phyloP scores from a whole-genome alignment of 2,797 vertebrate species.

The Myotis vivesi region DNA sequence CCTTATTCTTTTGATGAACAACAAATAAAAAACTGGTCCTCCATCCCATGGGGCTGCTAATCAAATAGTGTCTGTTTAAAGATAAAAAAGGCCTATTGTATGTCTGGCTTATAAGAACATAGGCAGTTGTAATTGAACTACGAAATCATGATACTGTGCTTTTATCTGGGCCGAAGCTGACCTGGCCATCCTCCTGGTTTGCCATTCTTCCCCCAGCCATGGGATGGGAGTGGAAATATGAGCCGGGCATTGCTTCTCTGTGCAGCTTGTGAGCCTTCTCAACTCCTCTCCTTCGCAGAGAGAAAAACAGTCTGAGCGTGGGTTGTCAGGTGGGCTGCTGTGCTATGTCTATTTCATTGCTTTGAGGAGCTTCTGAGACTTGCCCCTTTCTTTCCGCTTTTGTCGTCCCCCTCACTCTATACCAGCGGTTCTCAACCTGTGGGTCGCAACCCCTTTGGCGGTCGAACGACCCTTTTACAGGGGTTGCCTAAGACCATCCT shows the following conservation, averaged over 20 bases:
- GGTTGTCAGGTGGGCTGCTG: neutral
- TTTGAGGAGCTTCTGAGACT: neutral
- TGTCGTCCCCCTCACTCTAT: neutral
- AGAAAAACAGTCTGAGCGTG: neutral
- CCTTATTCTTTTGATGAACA: constrained; percentile 66
- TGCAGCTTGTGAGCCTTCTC: neutral
- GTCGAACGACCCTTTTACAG: too few species aligned
- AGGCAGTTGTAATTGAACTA: constrained; percentile 61
- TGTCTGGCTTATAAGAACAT: constrained; percentile 43
- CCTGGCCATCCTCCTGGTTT: neutral
- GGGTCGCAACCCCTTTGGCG: too few species aligned
- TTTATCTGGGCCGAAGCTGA: constrained; percentile 40
- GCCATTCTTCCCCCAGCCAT: neutral
- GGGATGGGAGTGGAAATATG: constrained; percentile 47
- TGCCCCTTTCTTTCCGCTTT: neutral
- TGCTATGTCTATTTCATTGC: neutral
- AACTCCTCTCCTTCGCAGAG: neutral
- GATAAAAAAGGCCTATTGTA: constrained; percentile 29
- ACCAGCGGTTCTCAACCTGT: too few species aligned
- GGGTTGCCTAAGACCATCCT: too few species aligned
- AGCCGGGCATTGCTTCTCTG: neutral
- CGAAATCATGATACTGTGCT: constrained; percentile 35
- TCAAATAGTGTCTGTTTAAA: constrained; percentile 66
- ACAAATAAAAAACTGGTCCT: constrained; percentile 63
- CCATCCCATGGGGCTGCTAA: constrained; percentile 47